These are phyloP conservation scores for Tenthredo amoena DNA, from an alignment of 2,888 invertebrate genomes.

Conservation along the genomic window DNA sequence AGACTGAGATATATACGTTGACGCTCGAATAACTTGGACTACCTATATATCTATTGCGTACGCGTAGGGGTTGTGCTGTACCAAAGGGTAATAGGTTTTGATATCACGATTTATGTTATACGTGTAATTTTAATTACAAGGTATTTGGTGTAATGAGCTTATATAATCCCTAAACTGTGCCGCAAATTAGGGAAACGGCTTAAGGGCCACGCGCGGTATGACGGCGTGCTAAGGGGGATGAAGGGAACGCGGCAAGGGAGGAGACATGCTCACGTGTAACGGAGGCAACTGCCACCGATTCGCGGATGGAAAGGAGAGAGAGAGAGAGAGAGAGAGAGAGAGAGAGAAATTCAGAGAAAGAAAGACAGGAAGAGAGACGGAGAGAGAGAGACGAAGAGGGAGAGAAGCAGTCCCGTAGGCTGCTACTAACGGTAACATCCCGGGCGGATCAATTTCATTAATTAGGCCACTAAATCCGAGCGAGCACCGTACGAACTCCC, in stretches of 20 bases:
- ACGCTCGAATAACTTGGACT: neutral
- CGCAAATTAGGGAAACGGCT: constrained; percentile 51
- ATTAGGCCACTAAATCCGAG: constrained; percentile 74
- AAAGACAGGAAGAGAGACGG: constrained; percentile 1
- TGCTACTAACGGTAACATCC: constrained; percentile 64
- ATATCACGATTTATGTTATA: constrained; percentile 48
- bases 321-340: constrained; percentile 11
- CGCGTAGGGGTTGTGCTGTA: neutral
- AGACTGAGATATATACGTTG: constrained; percentile 23
- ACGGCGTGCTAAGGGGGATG: constrained; percentile 28
- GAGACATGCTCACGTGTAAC: constrained; percentile 42
- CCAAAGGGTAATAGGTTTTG: constrained; percentile 48
- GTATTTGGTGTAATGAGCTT: constrained; percentile 49
- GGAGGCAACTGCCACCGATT: constrained; percentile 54
- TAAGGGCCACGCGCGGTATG: constrained; percentile 19
- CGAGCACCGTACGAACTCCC: constrained; percentile 65
- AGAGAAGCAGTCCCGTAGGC: constrained; percentile 53
- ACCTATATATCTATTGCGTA: neutral
- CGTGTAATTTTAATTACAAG: constrained; percentile 52
- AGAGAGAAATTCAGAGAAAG: constrained; percentile 13
- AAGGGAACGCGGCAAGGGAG: constrained; percentile 1
- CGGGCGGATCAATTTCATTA: constrained; percentile 74
- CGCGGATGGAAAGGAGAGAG: constrained; percentile 48
- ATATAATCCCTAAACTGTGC: constrained; percentile 47
- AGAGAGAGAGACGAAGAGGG: constrained; percentile 2